A percentile compares a stretch with the other conserved stretches of the same genome.
Evolutionary conservation across 1,140 invertebrate genomes (phyloP).

Genomic region (Drosophila gunungcola): DNA sequence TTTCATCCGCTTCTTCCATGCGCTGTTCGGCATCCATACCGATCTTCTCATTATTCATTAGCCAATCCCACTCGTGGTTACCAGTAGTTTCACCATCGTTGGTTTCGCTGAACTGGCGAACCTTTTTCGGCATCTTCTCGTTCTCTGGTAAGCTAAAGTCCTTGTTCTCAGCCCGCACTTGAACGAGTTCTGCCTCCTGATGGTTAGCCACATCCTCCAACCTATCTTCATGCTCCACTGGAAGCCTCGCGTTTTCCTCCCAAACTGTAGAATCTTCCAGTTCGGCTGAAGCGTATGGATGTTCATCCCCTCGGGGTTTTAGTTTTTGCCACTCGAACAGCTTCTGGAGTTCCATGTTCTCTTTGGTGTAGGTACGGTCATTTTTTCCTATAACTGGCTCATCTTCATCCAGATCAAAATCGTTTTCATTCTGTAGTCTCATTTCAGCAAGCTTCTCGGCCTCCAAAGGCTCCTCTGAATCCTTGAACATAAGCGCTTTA

Average conservation of each 20-base stretch:
- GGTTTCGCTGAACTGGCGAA: constrained; percentile 16
- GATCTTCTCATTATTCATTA: constrained; percentile 24
- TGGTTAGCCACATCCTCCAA: background rate
- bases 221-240: background rate
- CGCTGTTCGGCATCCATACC: constrained; percentile 3
- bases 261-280: background rate
- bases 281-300: background rate
- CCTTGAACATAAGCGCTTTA: background rate
- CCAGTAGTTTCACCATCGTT: background rate
- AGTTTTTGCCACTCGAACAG: constrained; percentile 12
- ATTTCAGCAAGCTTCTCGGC: background rate
- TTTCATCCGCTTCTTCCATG: background rate
- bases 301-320: background rate
- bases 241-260: background rate
- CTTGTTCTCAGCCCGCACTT: background rate
- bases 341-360: background rate
- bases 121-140: background rate
- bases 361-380: background rate
- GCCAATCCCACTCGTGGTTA: constrained; percentile 58
- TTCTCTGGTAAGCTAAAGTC: background rate
- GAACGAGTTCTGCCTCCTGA: background rate
- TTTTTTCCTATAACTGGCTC: background rate
- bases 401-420: constrained; percentile 7
- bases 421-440: constrained; percentile 8
- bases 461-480: background rate